Evolutionary conservation across 2,113 vertebrate genomes (phyloP).

Genomic region (Caranx melampygus): DNA sequence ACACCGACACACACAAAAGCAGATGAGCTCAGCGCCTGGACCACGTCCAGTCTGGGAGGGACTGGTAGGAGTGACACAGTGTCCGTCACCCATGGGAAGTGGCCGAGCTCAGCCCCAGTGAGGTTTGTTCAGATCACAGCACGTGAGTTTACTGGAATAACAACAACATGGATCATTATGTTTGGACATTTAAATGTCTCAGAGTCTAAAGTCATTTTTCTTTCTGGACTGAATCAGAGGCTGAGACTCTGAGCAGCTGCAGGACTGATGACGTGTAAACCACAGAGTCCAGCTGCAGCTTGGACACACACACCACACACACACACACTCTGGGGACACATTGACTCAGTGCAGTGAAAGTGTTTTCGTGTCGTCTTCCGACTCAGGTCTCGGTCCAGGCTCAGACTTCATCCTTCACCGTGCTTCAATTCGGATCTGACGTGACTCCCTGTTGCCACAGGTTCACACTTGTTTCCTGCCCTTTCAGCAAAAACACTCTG

Average conservation of each 20-base stretch:
- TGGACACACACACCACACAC: constrained; percentile 28
- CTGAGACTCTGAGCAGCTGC: constrained; percentile 36
- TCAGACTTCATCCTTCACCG: no score
- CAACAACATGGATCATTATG: neutral
- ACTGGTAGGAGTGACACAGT: constrained; percentile 28
- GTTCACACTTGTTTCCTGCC: constrained; percentile 7
- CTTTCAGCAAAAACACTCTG: constrained; percentile 13
- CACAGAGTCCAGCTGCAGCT: constrained; percentile 8
- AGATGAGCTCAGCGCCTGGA: constrained; percentile 34
- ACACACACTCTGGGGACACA: constrained; percentile 2
- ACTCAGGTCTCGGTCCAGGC: no score
- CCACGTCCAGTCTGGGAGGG: constrained; percentile 9
- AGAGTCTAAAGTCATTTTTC: neutral
- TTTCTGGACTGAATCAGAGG: neutral
- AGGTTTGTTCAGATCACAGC: neutral
- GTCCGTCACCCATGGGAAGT: neutral
- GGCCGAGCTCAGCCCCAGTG: neutral
- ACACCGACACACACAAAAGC: constrained; percentile 32
- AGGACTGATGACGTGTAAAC: constrained; percentile 49
- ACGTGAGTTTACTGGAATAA: neutral
- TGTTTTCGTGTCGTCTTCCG: no score
- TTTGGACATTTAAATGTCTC: neutral
- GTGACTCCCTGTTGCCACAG: neutral
- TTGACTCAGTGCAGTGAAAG: no score
- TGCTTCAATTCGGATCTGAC: neutral